phyloP scores from a whole-genome alignment of 2,797 vertebrate genomes.

The Urophycis tenuis region DNA sequence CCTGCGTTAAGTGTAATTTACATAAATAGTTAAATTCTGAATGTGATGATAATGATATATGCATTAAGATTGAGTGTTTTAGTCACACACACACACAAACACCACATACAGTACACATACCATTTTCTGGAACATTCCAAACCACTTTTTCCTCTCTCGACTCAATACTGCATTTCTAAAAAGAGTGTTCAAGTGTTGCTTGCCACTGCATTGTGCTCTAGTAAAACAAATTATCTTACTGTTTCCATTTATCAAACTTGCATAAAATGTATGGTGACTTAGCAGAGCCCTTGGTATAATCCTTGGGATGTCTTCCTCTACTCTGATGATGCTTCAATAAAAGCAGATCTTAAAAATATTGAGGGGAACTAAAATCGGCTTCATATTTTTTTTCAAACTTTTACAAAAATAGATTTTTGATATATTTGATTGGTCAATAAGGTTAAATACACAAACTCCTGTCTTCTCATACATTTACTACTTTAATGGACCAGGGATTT shows the following conservation, averaged over 20 bases:
- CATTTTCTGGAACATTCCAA: slow-evolving; percentile 22
- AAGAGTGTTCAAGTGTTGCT: slow-evolving; percentile 33
- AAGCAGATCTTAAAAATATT: slow-evolving; percentile 41
- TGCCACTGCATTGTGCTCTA: slow-evolving; percentile 6
- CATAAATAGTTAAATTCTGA: neutral
- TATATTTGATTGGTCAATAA: neutral
- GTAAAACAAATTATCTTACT: slow-evolving; percentile 28
- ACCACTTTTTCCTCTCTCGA: slow-evolving; percentile 16
- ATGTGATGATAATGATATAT: neutral
- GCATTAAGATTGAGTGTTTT: neutral
- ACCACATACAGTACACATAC: slow-evolving; percentile 22
- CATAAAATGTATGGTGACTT: slow-evolving; percentile 60
- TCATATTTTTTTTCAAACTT: slow-evolving; percentile 20
- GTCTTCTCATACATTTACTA: slow-evolving; percentile 33
- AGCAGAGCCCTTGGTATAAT: slow-evolving; percentile 28
- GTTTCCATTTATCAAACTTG: slow-evolving; percentile 15
- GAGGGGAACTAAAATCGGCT: slow-evolving; percentile 43
- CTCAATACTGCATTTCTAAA: neutral
- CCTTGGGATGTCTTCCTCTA: slow-evolving; percentile 43
- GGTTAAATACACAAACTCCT: neutral
- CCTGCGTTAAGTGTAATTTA: neutral
- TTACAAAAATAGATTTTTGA: too few relatives aligned
- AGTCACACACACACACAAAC: neutral
- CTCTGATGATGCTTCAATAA: slow-evolving; percentile 55
- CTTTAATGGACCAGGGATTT: neutral